Conservation (phyloP, 2,888 invertebrate species). For the Sarcophaga carnaria region DNA sequence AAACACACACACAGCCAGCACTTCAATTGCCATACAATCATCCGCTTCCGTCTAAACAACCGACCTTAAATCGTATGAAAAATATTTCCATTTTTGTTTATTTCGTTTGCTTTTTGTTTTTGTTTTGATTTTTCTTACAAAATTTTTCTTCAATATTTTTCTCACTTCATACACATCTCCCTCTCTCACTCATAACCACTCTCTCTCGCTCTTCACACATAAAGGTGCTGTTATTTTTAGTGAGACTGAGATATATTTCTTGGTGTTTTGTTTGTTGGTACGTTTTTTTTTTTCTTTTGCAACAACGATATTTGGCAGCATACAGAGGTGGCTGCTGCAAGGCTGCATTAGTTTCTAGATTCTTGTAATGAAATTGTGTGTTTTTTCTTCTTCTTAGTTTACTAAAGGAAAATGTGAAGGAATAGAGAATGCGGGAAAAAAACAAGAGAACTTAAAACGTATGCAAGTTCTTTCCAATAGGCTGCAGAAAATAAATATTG, state of each 20-base stretch:
- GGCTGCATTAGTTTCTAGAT: conserved; percentile 16
- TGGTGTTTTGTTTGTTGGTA: not conserved
- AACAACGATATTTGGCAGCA: no score
- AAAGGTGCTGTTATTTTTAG: conserved; percentile 11
- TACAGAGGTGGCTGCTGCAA: conserved; percentile 6
- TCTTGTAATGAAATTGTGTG: conserved; percentile 1
- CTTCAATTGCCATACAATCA: conserved; percentile 24
- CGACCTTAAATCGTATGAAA: conserved; percentile 23
- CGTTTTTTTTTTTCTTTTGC: not conserved
- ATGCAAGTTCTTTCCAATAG: conserved; percentile 54
- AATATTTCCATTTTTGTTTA: not conserved
- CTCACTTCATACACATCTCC: no score
- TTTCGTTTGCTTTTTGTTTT: no score
- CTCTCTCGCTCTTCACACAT: no score
- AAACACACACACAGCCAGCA: conserved; percentile 39
- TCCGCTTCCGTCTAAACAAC: conserved; percentile 62
- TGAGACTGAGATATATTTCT: conserved; percentile 25
- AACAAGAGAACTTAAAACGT: not conserved
- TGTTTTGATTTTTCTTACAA: no score
- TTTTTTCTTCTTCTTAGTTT: no score
- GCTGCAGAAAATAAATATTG: conserved; percentile 53
- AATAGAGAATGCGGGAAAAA: not conserved
- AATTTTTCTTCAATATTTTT: no score
- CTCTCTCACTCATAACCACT: no score
- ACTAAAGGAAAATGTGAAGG: not conserved